These are phyloP conservation scores for Gnatocerus cornutus DNA, from an alignment of 2,888 invertebrate genomes.

Conservation along the genomic window DNA sequence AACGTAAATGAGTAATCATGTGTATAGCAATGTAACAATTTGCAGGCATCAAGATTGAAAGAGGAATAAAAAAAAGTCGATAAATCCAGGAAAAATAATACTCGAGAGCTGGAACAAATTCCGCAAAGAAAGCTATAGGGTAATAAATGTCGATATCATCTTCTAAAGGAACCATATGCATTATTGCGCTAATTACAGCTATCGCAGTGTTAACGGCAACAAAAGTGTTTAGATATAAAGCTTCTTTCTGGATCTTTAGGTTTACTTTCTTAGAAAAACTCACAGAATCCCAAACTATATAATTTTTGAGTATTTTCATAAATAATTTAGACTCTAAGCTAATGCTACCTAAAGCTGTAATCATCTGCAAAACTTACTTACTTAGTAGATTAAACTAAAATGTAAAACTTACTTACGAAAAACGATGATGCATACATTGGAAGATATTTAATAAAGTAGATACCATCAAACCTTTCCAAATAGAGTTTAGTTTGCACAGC, in stretches of 20 bases:
- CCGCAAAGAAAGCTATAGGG: background rate
- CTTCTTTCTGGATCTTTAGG: background rate
- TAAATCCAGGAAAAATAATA: background rate
- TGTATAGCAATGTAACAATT: background rate
- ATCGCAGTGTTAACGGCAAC: background rate
- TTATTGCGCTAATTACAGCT: background rate
- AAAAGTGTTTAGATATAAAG: background rate
- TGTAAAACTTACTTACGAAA: background rate
- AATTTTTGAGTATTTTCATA: too few species aligned
- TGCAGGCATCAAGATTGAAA: background rate
- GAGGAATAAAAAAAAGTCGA: background rate
- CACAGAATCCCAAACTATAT: background rate
- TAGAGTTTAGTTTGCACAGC: background rate
- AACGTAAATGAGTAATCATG: background rate
- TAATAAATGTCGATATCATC: background rate
- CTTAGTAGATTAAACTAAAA: background rate
- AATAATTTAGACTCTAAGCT: too few species aligned
- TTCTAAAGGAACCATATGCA: background rate
- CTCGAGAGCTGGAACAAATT: background rate
- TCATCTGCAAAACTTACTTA: background rate
- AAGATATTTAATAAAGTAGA: constrained; percentile 5
- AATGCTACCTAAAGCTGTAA: too few species aligned
- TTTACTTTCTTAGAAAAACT: background rate
- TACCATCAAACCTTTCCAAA: background rate
- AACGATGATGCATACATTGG: background rate